Conservation (phyloP, 2,113 vertebrate genomes). For the Australoheros scitulus region DNA sequence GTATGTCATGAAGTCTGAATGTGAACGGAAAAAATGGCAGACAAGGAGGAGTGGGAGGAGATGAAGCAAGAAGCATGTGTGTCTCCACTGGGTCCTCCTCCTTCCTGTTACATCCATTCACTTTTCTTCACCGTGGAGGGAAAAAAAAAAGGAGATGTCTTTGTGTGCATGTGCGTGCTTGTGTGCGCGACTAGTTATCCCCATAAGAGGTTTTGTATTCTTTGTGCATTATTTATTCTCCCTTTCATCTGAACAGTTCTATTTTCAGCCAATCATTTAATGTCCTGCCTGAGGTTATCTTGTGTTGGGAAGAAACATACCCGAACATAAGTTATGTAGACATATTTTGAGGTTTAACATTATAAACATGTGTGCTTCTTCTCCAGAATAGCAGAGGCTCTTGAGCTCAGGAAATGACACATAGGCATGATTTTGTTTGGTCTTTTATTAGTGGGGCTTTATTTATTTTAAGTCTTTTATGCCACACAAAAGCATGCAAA, state of each 20-base stretch:
- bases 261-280: conserved; percentile 71
- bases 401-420: conserved; percentile 38
- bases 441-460: conserved; percentile 6
- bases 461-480: conserved; percentile 19
- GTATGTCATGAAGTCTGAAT: conserved; percentile 72
- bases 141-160: conserved; percentile 8
- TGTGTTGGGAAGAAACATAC: conserved; percentile 38
- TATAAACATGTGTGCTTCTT: conserved; percentile 41
- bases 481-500: neutral
- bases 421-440: neutral
- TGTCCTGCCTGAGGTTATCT: conserved; percentile 59
- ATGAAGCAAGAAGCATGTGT: conserved; percentile 71
- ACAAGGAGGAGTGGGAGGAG: conserved; percentile 69
- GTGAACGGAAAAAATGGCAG: conserved; percentile 62
- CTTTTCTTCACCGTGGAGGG: conserved; percentile 61
- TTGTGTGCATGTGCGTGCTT: conserved; percentile 27
- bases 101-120: conserved; percentile 77
- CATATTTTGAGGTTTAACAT: conserved; percentile 13
- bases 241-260: conserved; percentile 72
- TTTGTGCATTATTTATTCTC: conserved; percentile 76
- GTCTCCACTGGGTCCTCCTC: conserved; percentile 73
- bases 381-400: conserved; percentile 24
- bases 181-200: conserved; percentile 60
- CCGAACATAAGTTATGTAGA: conserved; percentile 57
- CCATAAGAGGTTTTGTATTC: conserved; percentile 74